Evolutionary conservation across 1,140 invertebrate genomes (phyloP), one percentile per base, ranked within the genome.

Genomic region (Nymphalis io): DNA sequence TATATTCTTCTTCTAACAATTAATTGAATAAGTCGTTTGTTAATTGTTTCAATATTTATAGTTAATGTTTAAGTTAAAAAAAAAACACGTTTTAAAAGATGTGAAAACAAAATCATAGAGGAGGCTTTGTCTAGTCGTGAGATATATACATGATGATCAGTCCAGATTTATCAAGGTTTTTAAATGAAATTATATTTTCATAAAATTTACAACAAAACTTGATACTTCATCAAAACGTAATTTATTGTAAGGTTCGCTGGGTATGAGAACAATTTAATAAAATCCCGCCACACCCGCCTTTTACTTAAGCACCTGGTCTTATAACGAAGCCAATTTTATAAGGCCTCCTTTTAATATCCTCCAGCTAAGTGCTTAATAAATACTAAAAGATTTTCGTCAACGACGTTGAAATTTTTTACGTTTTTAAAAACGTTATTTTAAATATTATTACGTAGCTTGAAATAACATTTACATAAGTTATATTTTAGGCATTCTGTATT

Each of bases 311-410:
- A 66, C 63, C 63, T 57, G 63, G 53, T 66, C 63, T 46, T 58
- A 44, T 58, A 66, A 58, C 53, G 63, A 66, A 57, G 63, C 53
- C 53, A 66, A 66, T 66, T 66, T 66, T 46, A 58, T 21, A 66
- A 58, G 53, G 63, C 38, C 39, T 65, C 63, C 55, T 58, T 66
- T 66, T 66, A 66, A 66, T 66, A 66, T 66, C 55, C 63, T 46
- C n/a, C 55, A 13, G 53, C 23, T 58, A 59, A 66, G 63, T 66
- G 53, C 55, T 58, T 59, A 46, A 44, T 65, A 64, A 66, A 66
- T 58, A 66, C 39, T 58, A 59, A 66, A 58, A 65, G 51, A 58
- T 46, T 65, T 57, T 42, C 55, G 63, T 66, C 40, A 66, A 62
- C 60, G 39, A 51, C 33, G 44, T 20, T 27, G 10, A 33, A 46